A percentile compares a stretch with the other conserved stretches of the same genome.
phyloP scores from a whole-genome alignment of 2,888 invertebrate genomes.

The Tipula lateralis region DNA sequence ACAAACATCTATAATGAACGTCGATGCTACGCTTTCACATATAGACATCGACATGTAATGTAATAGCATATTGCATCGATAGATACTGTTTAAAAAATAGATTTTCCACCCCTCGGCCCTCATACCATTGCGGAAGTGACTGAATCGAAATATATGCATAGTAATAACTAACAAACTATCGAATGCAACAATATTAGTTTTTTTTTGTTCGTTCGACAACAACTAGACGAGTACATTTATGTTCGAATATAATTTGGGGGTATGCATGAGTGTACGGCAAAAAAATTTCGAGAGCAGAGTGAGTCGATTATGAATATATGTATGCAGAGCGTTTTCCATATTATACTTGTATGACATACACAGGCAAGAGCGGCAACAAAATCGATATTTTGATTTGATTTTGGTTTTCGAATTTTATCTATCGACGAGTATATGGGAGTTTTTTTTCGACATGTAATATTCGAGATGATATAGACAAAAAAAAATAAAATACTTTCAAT shows the following conservation, averaged over 20 bases:
- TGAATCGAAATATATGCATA: background rate
- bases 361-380: background rate
- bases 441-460: background rate
- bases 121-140: background rate
- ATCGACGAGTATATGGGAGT: background rate
- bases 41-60: background rate
- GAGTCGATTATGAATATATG: background rate
- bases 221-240: background rate
- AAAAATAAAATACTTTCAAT: background rate
- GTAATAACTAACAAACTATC: conserved; percentile 16
- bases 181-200: conserved; percentile 11
- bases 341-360: background rate
- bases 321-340: too few relatives aligned
- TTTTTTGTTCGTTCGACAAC: background rate
- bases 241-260: background rate
- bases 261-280: too few relatives aligned
- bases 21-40: background rate
- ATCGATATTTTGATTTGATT: conserved; percentile 24
- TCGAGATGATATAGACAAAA: background rate
- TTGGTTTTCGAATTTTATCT: background rate
- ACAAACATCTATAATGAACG: background rate
- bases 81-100: background rate
- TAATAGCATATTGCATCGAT: background rate
- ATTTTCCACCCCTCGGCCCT: background rate
- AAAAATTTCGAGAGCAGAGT: background rate